Evolutionary conservation across 2,113 vertebrate genomes (phyloP), one percentile per base, ranked within the genome.

Genomic region (Talpa occidentalis): DNA sequence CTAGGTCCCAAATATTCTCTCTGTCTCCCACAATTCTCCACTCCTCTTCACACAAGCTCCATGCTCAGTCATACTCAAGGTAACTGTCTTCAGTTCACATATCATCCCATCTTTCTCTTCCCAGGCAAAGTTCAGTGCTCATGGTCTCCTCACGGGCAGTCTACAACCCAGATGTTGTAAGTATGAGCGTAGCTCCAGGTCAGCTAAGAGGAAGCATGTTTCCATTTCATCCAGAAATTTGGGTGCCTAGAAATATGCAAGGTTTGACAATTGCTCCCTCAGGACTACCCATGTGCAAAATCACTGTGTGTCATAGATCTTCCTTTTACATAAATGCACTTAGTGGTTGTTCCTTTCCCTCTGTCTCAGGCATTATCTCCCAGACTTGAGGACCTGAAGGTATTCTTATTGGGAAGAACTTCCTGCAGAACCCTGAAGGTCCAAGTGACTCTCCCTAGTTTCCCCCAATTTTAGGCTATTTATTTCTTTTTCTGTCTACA

Each of bases 131-230:
- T 15, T 98, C 98, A 54, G 96, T 99, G 30, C 96, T 99, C 59
- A 97, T 99, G 79, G 98, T 99, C 76, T 98, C 99, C 3, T 99
- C 99, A 3, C 10, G 98, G 3, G 98, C 97, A 37, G 99, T 98
- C n/a, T 99, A 98, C 90, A 86, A 97, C 74, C 98, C 98, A 5
- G 77, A 98, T 81, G 94, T 93, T 96, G 98, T 99, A 74, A 98
- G 98, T 93, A 42, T 35, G 37, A 21, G 37, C 76, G 9, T 64
- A 32, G 21, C 6, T 78, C 28, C 24, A 22, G 9, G 12, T 11
- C 56, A 19, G 67, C 26, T 62, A 64, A 85, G n/a, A 70, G 30
- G 37, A 67, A 70, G 70, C 26, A 44, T 37, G 49, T 3, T 24
- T 19, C 40, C 15, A 44, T 77, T 83, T 66, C 62, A 64, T 21